Evolutionary conservation across 2,888 invertebrate genomes (phyloP).

Genomic region (Microdon myrmicae): DNA sequence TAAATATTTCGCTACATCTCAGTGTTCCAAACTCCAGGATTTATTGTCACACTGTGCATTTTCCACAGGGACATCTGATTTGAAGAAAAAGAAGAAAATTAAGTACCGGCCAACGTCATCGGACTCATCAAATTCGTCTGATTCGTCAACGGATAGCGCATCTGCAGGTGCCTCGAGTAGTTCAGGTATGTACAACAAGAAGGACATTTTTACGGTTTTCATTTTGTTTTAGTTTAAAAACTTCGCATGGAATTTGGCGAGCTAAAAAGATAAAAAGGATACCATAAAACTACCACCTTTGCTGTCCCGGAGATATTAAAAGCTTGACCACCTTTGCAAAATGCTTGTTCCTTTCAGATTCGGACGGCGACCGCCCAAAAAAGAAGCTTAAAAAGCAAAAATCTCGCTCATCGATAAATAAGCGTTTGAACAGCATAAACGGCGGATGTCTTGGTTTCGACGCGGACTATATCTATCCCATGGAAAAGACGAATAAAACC

Average conservation of each 20-base stretch:
- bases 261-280: no score
- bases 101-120: conserved; percentile 30
- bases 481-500: conserved; percentile 55
- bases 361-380: conserved; percentile 67
- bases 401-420: conserved; percentile 83
- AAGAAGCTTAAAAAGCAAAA: conserved; percentile 70
- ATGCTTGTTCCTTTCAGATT: conserved; percentile 53
- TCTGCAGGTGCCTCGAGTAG: conserved; percentile 25
- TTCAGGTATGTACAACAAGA: conserved; percentile 35
- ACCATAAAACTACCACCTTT: background rate
- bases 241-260: no score
- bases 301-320: background rate
- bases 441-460: conserved; percentile 60
- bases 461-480: conserved; percentile 75
- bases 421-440: conserved; percentile 81
- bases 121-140: conserved; percentile 36
- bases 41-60: conserved; percentile 24
- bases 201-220: conserved; percentile 2
- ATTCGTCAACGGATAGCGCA: conserved; percentile 18
- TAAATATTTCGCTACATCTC: background rate
- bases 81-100: conserved; percentile 46
- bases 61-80: conserved; percentile 36
- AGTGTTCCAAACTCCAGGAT: conserved; percentile 14
- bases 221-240: conserved; percentile 21
- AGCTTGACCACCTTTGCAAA: background rate